Percentiles rank a stretch among this genome's conserved stretches.
phyloP scores from a whole-genome alignment of 2,113 vertebrate genomes.

The Egretta garzetta region DNA sequence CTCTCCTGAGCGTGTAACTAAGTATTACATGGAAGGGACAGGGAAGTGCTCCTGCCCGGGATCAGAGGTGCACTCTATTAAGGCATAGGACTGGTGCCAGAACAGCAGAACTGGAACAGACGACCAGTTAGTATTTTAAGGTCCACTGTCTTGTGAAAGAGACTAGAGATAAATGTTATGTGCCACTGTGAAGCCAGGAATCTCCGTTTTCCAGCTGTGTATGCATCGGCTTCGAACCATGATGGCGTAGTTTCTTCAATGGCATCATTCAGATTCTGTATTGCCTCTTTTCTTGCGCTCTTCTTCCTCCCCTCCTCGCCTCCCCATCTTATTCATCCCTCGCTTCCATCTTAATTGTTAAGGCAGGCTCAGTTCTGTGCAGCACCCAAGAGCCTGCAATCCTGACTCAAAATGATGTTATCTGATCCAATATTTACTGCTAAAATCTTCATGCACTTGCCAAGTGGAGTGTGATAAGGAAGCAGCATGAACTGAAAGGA shows the following conservation, averaged over 20 bases:
- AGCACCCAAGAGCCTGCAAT: neutral
- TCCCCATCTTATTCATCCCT: neutral
- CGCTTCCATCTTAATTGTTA: neutral
- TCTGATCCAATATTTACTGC: neutral
- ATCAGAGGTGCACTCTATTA: neutral
- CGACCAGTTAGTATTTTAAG: neutral
- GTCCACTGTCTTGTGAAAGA: neutral
- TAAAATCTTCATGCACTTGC: neutral
- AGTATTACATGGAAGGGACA: neutral
- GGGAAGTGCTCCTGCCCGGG: neutral
- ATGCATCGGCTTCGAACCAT: accelerated
- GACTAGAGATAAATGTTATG: neutral
- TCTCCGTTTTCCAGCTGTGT: neutral
- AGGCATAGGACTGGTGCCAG: neutral
- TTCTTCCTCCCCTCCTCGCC: neutral
- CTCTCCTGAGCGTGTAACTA: neutral
- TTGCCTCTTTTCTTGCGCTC: neutral
- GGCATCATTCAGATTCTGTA: accelerated
- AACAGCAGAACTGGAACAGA: neutral
- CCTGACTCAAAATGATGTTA: neutral
- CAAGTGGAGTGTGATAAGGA: neutral
- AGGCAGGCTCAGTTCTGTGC: neutral
- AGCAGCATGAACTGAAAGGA: neutral
- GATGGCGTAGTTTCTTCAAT: neutral
- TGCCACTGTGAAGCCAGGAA: neutral